A percentile compares a stretch with the other conserved stretches of the same genome.
Conservation (phyloP, 2,888 invertebrate species). For the Campoplex capitator region DNA sequence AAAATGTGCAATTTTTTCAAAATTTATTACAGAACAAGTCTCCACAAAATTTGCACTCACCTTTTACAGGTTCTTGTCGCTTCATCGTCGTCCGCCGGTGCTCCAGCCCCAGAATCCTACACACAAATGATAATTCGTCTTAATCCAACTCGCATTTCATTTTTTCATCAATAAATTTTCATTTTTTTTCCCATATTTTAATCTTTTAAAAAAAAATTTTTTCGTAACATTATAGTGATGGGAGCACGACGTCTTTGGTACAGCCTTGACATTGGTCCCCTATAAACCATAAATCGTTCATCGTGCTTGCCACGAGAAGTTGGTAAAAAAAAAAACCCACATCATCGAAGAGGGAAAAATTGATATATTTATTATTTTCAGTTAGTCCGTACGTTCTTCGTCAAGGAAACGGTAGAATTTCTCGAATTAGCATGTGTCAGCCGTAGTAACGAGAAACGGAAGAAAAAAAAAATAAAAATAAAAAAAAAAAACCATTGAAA, state of each 20-base stretch:
- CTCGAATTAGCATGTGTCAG: too few species aligned
- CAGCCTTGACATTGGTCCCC: too few species aligned
- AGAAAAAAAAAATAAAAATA: not conserved
- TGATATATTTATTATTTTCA: not conserved
- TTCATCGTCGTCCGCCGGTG: slow-evolving; percentile 86
- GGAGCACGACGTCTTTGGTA: too few species aligned
- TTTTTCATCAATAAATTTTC: not conserved
- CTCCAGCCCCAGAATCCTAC: slow-evolving; percentile 86
- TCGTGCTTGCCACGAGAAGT: too few species aligned
- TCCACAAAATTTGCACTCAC: slow-evolving; percentile 77
- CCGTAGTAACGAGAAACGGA: not conserved
- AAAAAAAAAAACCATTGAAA: not conserved
- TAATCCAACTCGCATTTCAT: not conserved
- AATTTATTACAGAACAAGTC: not conserved
- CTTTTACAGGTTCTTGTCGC: slow-evolving; percentile 86
- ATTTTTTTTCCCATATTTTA: not conserved
- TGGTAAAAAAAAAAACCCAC: too few species aligned
- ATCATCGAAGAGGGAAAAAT: too few species aligned
- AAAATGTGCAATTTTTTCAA: not conserved
- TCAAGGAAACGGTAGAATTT: not conserved
- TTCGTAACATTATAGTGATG: too few species aligned
- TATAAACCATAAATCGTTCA: not conserved
- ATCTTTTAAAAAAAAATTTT: too few species aligned
- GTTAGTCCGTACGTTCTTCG: not conserved
- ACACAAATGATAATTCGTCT: slow-evolving; percentile 7